phyloP scores from a whole-genome alignment of 2,797 vertebrate genomes.

The Limnodromus scolopaceus region DNA sequence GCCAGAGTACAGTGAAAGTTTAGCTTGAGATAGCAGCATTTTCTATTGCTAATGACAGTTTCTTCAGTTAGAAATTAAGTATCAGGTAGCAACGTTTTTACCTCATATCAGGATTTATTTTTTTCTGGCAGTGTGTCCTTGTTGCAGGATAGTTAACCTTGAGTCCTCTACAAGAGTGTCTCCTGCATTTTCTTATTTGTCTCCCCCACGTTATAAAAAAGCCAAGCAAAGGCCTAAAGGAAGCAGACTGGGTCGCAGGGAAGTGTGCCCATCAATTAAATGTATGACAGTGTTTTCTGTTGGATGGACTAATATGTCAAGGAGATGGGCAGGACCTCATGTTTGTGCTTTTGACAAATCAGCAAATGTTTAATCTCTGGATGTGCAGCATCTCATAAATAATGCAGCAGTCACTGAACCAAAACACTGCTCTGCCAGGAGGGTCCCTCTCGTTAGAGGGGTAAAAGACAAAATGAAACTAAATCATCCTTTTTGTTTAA shows the following conservation, averaged over 20 bases:
- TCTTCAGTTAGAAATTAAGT: neutral
- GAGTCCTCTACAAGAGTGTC: slow-evolving; percentile 50
- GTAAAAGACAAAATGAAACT: slow-evolving; percentile 39
- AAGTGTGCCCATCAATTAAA: slow-evolving; percentile 84
- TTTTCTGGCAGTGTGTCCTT: slow-evolving; percentile 43
- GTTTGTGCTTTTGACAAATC: slow-evolving; percentile 92
- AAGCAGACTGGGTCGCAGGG: slow-evolving; percentile 68
- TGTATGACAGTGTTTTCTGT: slow-evolving; percentile 81
- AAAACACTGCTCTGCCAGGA: slow-evolving; percentile 51
- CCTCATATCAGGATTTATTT: neutral
- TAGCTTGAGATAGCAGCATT: neutral
- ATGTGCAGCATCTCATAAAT: slow-evolving; percentile 87
- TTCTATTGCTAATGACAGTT: neutral
- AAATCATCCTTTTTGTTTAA: slow-evolving; percentile 17
- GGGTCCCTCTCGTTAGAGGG: slow-evolving; percentile 30
- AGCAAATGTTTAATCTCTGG: slow-evolving; percentile 90
- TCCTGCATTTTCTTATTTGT: slow-evolving; percentile 25
- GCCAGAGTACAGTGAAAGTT: neutral
- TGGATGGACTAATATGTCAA: slow-evolving; percentile 84
- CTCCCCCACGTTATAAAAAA: slow-evolving; percentile 24
- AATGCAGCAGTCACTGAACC: slow-evolving; percentile 82
- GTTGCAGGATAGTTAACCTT: slow-evolving; percentile 75
- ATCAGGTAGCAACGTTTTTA: neutral
- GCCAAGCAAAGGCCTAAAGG: neutral
- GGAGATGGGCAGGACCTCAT: slow-evolving; percentile 87